Conservation (phyloP, 1,140 invertebrate genomes). For the Hyphantria cunea region DNA sequence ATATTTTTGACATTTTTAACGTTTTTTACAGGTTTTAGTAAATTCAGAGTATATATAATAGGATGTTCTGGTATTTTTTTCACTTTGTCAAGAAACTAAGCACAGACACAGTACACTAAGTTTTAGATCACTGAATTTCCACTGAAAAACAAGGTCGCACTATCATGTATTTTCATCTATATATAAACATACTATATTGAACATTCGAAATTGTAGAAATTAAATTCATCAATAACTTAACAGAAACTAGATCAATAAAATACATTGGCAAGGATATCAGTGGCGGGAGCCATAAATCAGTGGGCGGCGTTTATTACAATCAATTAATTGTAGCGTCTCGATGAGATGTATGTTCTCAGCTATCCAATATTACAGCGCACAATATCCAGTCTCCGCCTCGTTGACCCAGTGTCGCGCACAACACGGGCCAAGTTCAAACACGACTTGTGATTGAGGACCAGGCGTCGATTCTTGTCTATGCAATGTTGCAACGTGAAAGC, state of each 20-base stretch:
- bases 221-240: background rate
- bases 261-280: constrained; percentile 1
- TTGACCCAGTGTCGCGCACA: constrained; percentile 39
- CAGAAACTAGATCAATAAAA: constrained; percentile 2
- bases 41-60: too few relatives aligned
- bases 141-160: too few relatives aligned
- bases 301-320: constrained; percentile 16
- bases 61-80: too few relatives aligned
- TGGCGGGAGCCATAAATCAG: background rate
- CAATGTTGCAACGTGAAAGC: constrained; percentile 46
- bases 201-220: too few relatives aligned
- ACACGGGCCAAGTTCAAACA: constrained; percentile 42
- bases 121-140: too few relatives aligned
- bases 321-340: constrained; percentile 36
- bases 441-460: constrained; percentile 28
- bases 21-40: too few relatives aligned
- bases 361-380: background rate
- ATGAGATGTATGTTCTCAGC: too few relatives aligned
- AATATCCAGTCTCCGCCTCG: constrained; percentile 29
- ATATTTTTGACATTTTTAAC: too few relatives aligned
- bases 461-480: constrained; percentile 24
- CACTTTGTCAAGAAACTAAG: too few relatives aligned
- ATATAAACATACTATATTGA: too few relatives aligned
- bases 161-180: too few relatives aligned
- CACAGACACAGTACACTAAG: too few relatives aligned